phyloP scores from a whole-genome alignment of 2,113 vertebrate species.

The Daubentonia madagascariensis region DNA sequence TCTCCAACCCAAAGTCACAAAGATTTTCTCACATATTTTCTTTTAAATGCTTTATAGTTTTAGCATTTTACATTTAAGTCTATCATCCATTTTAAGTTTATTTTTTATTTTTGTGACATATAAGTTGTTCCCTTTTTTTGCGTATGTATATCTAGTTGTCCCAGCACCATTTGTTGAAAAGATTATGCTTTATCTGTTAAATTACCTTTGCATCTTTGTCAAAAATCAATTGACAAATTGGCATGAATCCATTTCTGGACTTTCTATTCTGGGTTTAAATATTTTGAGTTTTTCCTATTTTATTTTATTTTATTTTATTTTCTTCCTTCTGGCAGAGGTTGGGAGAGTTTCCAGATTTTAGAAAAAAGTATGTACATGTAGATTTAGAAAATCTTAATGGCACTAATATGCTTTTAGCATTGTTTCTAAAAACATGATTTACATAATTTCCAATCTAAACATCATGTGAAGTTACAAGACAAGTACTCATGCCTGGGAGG shows the following conservation, averaged over 20 bases:
- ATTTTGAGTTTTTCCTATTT: not conserved
- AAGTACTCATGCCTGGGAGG: not conserved
- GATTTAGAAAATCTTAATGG: not conserved
- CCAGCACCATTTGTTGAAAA: not conserved
- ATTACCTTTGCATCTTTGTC: not conserved
- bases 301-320: not conserved
- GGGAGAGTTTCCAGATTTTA: not conserved
- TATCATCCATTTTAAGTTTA: not conserved
- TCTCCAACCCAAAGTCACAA: not conserved
- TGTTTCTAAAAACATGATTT: not conserved
- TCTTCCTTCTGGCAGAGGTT: no score
- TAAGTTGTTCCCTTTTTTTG: not conserved
- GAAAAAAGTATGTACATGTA: not conserved
- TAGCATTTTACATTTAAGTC: not conserved
- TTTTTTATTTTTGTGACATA: not conserved
- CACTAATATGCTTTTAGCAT: not conserved
- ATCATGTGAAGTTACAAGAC: not conserved
- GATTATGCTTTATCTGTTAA: not conserved
- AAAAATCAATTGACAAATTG: not conserved
- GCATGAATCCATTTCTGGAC: not conserved
- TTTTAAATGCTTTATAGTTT: not conserved
- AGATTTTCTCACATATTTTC: not conserved
- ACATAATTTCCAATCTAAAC: not conserved
- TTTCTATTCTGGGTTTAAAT: not conserved
- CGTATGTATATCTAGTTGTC: not conserved